A percentile compares a stretch with the other conserved stretches of the same genome.
Conservation (phyloP, 2,797 vertebrate genomes). For the Lerista edwardsae region DNA sequence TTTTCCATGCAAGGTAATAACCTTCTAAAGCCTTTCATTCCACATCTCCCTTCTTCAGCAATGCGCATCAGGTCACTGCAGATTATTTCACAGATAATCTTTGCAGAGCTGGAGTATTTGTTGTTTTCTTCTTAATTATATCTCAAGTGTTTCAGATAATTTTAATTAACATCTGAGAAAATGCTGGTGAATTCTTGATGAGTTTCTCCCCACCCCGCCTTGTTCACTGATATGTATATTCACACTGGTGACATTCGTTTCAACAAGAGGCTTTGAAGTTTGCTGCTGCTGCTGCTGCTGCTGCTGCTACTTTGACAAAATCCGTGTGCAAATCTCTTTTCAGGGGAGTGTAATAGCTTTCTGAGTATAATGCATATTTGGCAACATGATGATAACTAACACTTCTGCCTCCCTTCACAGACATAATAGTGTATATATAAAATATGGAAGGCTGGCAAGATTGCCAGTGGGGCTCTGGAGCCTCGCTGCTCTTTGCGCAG, state of each 20-base stretch:
- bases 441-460: neutral
- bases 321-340: neutral
- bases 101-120: slow-evolving; percentile 14
- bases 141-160: slow-evolving; percentile 22
- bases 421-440: neutral
- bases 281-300: too few species aligned
- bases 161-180: slow-evolving; percentile 43
- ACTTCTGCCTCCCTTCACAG: neutral
- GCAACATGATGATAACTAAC: neutral
- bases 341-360: neutral
- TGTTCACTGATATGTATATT: neutral
- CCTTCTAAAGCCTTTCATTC: neutral
- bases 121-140: slow-evolving; percentile 30
- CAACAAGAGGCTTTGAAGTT: neutral
- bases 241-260: slow-evolving; percentile 19
- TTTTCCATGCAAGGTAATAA: slow-evolving; percentile 19
- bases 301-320: neutral
- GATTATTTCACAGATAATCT: slow-evolving; percentile 37
- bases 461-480: too few species aligned
- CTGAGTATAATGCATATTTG: neutral
- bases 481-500: too few species aligned
- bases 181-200: slow-evolving; percentile 2
- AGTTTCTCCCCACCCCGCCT: neutral
- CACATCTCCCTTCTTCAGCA: slow-evolving; percentile 22
- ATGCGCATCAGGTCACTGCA: slow-evolving; percentile 12